Base-by-base conservation (phyloP, 2,888 invertebrate species). In the Xylophagus ater region DNA sequence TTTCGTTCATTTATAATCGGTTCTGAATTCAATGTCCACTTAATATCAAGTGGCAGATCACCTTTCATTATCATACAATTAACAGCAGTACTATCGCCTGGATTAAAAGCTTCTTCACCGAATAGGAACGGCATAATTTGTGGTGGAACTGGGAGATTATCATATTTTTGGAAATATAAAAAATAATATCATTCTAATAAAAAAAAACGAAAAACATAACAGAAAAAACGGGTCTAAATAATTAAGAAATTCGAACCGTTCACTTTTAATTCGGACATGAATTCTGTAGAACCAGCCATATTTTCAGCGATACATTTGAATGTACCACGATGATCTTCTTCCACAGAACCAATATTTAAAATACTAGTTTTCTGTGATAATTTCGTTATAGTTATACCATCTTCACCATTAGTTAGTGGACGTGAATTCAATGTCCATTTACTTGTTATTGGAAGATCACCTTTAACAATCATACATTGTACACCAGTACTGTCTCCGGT, bases 401-500 rank as follows among this genome's bases (percentile, higher is more conserved):
- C 65, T 49, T 71, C 72, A 51, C 65, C 69, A 47, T 60, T 67
- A 46, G 54, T 68, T 51, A 57, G 62, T 42, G 54, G 64, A 4
- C 55, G 51, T 4, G 69, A 68, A 48, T 73, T 70, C 31, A 73
- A 65, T 34, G 68, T 75, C 86, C 86, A 88, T 35, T 71, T 71
- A 42, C 89, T 81, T 46, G 71, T 72, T 41, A 89, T 69, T 18
- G 88, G 88, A 47, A 77, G 64, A 60, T 89, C 88, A 35, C 88
- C 85, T 60, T 82, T 81, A 45, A 71, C 73, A 23, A 81, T 78
- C 53, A 78, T 74, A 59, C 85, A 86, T 44, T 74, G 74, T 10
- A 76, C 72, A 29, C 79, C 77, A 23, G 76, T 72, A 57, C 74
- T 72, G 53, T 81, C 80, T 40, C 79, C 80, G 39, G 76, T 75